These are phyloP conservation scores for Mesoclemmys tuberculata DNA, from an alignment of 2,113 vertebrate genomes.

Conservation along the genomic window DNA sequence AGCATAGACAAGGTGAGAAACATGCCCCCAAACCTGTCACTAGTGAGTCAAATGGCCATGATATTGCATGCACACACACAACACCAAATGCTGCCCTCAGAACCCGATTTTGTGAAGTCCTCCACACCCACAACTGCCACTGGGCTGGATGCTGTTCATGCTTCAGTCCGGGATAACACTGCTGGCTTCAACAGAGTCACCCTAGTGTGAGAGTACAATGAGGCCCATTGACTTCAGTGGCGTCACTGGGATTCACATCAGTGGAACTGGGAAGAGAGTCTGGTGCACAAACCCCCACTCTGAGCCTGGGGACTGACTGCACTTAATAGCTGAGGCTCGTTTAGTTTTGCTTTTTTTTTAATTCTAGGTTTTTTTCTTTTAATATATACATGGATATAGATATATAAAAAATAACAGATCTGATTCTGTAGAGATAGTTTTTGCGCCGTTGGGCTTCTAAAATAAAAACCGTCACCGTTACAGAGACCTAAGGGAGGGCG, in stretches of 20 bases:
- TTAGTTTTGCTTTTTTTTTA: slow-evolving; percentile 22
- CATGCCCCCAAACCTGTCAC: neutral
- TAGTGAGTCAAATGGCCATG: neutral
- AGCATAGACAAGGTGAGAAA: neutral
- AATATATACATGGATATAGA: slow-evolving; percentile 7
- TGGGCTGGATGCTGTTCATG: neutral
- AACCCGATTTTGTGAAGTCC: neutral
- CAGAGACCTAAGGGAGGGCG: slow-evolving; percentile 34
- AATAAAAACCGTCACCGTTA: slow-evolving; percentile 55
- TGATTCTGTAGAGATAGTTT: slow-evolving; percentile 69
- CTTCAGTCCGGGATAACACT: neutral
- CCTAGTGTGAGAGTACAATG: neutral
- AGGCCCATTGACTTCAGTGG: neutral
- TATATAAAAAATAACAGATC: slow-evolving; percentile 76
- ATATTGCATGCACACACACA: neutral
- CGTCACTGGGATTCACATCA: neutral
- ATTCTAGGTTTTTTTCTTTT: slow-evolving; percentile 24
- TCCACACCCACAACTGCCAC: accelerated
- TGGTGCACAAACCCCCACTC: neutral
- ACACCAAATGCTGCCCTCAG: accelerated
- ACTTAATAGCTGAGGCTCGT: neutral
- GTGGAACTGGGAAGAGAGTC: neutral
- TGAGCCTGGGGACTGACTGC: neutral
- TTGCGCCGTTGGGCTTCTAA: slow-evolving; percentile 73
- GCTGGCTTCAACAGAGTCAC: neutral